Base-by-base conservation (phyloP, 1,140 invertebrate genomes). In the Drosophila mayri region DNA sequence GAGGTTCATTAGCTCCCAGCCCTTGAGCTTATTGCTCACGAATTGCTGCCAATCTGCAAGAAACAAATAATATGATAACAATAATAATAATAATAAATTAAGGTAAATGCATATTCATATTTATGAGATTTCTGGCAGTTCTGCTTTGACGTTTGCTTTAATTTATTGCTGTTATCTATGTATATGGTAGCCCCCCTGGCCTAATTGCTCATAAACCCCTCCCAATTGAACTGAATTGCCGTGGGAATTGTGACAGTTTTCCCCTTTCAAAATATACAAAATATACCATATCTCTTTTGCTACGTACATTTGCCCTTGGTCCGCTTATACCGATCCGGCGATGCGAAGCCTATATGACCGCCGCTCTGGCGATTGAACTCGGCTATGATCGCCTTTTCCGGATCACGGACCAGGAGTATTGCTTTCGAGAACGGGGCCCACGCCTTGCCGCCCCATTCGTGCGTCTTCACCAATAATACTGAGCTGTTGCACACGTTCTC, bases 381-480 rank as follows among this genome's bases (percentile, higher is more conserved):
- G 16, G 95, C 95, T 67, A 95, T 94, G 64, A 97, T 96, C 4
- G 96, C 95, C 81, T 95, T 94, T 65, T 94, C 95, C 18, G 96
- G 96, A 67, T 96, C 94, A 37, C 96, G 93, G 14, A 97, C 94
- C 35, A 97, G 90, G 18, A 97, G 91, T 44, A 97, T 94, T 4
- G 96, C 96, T 67, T 95, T 95, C 40, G 94, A 92, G 90, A 96
- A 97, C 18, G 93, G 94, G 22, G 93, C 88, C 57, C 94, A 92
- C 1, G 95, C 95, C 25, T 92, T 80, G 12, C 93, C 91, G 16
- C 96, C 96, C 92, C 94, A 95, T 87, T 96, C 96, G 92, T 97
- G 97, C 2, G 96, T 97, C 93, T 97, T 97, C 14, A 97, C 95
- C 28, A 96, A 94, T 32, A 97, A 92, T 14, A 95, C 96, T n/a